Conservation (phyloP, 2,888 invertebrate genomes). For the Cephus nigrinus region DNA sequence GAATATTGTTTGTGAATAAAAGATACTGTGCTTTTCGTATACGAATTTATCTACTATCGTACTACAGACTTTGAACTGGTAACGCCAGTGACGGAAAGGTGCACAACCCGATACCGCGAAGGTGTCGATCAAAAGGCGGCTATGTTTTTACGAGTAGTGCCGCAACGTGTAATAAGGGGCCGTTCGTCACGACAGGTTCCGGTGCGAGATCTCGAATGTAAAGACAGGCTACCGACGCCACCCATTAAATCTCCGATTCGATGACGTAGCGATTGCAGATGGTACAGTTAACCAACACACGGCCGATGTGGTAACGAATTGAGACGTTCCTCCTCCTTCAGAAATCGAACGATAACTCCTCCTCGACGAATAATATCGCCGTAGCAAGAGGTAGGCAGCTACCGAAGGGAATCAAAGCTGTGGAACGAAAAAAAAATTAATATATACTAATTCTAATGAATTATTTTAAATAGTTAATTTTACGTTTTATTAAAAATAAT, state of each 20-base stretch:
- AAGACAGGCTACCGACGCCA: not conserved
- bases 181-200: constrained; percentile 9
- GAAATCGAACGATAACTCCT: not conserved
- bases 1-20: not conserved
- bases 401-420: not conserved
- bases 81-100: not conserved
- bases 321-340: constrained; percentile 3
- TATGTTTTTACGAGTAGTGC: constrained; percentile 3
- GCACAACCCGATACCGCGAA: not conserved
- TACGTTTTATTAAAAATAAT: not conserved
- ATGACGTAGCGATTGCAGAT: constrained; percentile 5
- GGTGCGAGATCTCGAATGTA: not conserved
- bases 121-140: constrained; percentile 2
- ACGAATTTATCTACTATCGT: not conserved
- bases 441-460: not conserved
- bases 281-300: constrained; percentile 2
- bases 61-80: not conserved
- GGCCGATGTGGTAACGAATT: not conserved
- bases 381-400: not conserved
- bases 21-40: not conserved
- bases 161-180: constrained; percentile 10
- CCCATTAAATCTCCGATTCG: constrained; percentile 1
- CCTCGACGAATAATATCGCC: not conserved
- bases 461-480: not conserved
- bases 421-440: not conserved